phyloP scores from a whole-genome alignment of 2,888 invertebrate genomes.

The Mesochorus sp. region DNA sequence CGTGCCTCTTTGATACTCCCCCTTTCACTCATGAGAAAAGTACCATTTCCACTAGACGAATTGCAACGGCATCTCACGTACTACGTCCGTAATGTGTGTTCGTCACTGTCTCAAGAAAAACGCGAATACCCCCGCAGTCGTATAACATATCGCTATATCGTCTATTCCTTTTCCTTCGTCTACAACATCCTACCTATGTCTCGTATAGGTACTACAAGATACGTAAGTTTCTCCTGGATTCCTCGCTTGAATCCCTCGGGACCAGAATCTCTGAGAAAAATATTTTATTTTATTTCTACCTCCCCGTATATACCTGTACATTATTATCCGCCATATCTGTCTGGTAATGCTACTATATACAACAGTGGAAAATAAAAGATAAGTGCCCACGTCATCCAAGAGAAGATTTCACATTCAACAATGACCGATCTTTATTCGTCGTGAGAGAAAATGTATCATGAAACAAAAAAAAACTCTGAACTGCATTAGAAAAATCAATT shows the following conservation, averaged over 20 bases:
- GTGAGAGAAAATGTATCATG: background rate
- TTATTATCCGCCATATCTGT: background rate
- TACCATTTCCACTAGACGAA: constrained; percentile 33
- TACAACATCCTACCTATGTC: background rate
- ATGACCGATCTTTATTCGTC: background rate
- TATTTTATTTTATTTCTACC: constrained; percentile 41
- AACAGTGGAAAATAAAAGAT: constrained; percentile 14
- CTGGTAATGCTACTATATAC: constrained; percentile 21
- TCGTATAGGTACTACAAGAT: constrained; percentile 3
- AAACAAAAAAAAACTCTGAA: background rate
- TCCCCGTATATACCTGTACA: constrained; percentile 1
- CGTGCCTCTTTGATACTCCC: background rate
- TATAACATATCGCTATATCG: constrained; percentile 6
- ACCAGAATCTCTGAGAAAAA: constrained; percentile 41
- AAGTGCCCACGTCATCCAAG: constrained; percentile 6
- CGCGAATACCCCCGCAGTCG: constrained; percentile 1
- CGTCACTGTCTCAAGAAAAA: constrained; percentile 55
- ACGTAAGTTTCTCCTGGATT: constrained; percentile 26
- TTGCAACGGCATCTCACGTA: constrained; percentile 48
- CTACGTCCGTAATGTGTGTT: constrained; percentile 42
- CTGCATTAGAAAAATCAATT: too few relatives aligned
- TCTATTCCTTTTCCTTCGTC: background rate
- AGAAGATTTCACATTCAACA: background rate
- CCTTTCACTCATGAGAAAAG: constrained; percentile 34
- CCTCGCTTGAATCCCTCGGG: constrained; percentile 22